Base-by-base conservation (phyloP, 2,888 invertebrate genomes). In the Tenthredo amoena region DNA sequence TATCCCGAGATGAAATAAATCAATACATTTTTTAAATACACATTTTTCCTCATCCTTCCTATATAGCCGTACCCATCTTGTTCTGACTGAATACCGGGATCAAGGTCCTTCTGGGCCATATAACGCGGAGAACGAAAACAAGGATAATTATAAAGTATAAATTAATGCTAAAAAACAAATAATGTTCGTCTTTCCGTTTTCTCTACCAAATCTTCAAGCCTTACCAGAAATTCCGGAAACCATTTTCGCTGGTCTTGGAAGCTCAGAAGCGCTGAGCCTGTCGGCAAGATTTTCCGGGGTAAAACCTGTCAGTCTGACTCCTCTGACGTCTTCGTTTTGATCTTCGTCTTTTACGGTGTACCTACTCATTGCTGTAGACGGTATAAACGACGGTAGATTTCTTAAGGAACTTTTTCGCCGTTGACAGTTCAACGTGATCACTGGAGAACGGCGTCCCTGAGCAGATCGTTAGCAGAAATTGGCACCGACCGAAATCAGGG, bases 301-400 rank as follows among this genome's bases (percentile, higher is more conserved):
- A 88, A 91, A 93, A 37, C 93, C 91, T 18, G 92, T 91, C 47
- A 93, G 89, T 79, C 89, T 90, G 72, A 93, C 91, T 81, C 92
- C 91, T 43, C 89, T 89, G 6, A 26, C 21, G 15, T 81, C 81
- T 65, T 88, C 88, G 50, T 89, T 90, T 85, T 91, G 91, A 86
- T 87, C 88, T 21, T 91, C 90, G 81, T 90, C 88, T 86, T 92
- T 92, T 18, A 93, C 88, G 85, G 91, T 91, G 89, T 93, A 93
- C 84, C 88, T 91, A 47, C 92, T 89, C 92, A 92, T 92, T 62
- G 37, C 62, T 21, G 21, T 15, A 18, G 79, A n/a, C 15, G 37
- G 5, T 34, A 18, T 68, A 26, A 34, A 4, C 68, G 15, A 18
- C 34, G 68, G 9, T 62, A 2, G 26, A 62, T 62, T 74, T 40